Percentiles rank a stretch among this genome's conserved stretches.
phyloP scores from a whole-genome alignment of 2,113 vertebrate species.

The Crotalus viridis region DNA sequence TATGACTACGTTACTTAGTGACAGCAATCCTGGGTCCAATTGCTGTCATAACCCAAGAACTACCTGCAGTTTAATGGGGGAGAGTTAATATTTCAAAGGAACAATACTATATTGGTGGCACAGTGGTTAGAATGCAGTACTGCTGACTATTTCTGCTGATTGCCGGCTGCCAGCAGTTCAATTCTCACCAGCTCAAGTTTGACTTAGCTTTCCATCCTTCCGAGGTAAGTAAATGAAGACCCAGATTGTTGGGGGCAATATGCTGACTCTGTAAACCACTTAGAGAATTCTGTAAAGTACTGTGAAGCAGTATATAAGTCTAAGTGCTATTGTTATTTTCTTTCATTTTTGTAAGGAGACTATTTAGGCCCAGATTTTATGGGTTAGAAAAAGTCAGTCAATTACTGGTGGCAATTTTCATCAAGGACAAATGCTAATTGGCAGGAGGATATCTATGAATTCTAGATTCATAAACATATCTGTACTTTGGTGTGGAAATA shows the following conservation, averaged over 20 bases:
- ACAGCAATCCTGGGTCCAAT: neutral
- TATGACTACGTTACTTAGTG: neutral
- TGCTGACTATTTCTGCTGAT: too few species aligned
- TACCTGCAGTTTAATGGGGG: neutral
- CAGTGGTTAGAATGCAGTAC: too few species aligned
- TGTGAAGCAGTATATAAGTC: too few species aligned
- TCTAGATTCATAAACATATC: neutral
- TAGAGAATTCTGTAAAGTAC: too few species aligned
- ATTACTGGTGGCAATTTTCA: neutral
- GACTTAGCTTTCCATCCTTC: too few species aligned
- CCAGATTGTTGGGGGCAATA: too few species aligned
- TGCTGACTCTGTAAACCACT: too few species aligned
- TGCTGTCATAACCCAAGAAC: neutral
- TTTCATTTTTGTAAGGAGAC: neutral
- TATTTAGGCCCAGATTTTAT: neutral
- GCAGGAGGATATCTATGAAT: neutral
- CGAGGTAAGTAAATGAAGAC: too few species aligned
- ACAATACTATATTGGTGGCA: neutral
- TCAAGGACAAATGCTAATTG: neutral
- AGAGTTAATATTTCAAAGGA: neutral
- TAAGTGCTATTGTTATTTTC: neutral
- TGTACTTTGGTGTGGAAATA: neutral
- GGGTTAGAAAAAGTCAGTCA: neutral
- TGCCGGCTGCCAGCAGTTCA: too few species aligned
- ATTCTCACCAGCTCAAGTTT: too few species aligned